These are phyloP conservation scores for Oncorhynchus clarkii DNA, from an alignment of 2,113 vertebrate genomes.

Conservation along the genomic window DNA sequence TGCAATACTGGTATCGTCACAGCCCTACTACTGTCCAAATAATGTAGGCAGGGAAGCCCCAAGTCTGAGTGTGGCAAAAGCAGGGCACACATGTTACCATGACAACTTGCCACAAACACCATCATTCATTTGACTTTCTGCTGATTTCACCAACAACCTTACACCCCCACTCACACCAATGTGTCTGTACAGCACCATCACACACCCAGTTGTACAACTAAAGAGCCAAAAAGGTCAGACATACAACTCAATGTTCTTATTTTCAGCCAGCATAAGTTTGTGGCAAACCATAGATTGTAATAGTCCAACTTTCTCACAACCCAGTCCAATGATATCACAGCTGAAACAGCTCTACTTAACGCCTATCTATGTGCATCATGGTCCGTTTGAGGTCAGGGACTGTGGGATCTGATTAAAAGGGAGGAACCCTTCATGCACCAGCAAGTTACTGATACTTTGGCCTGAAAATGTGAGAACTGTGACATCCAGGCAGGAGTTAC, in stretches of 20 bases:
- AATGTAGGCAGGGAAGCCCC: too few relatives aligned
- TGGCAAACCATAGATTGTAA: background rate
- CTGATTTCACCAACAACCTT: background rate
- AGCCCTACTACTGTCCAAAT: too few relatives aligned
- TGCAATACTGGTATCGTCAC: too few relatives aligned
- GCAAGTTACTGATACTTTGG: slow-evolving; percentile 4
- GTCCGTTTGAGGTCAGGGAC: background rate
- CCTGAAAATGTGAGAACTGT: background rate
- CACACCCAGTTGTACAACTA: too few relatives aligned
- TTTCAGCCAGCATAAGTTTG: background rate
- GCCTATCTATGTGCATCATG: background rate
- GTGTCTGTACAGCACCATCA: too few relatives aligned
- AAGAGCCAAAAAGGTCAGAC: too few relatives aligned
- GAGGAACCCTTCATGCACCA: background rate
- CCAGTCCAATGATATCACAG: background rate
- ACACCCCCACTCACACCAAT: background rate
- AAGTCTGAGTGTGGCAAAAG: too few relatives aligned
- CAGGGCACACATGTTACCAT: too few relatives aligned
- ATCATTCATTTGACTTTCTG: too few relatives aligned
- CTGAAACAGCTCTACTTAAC: background rate
- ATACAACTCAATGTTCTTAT: background rate
- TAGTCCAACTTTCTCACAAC: background rate
- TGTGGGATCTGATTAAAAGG: background rate
- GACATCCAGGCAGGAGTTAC: background rate
- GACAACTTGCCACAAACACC: too few relatives aligned